Evolutionary conservation across 2,888 invertebrate species (phyloP).

Genomic region (Melinaea marsaeus): DNA sequence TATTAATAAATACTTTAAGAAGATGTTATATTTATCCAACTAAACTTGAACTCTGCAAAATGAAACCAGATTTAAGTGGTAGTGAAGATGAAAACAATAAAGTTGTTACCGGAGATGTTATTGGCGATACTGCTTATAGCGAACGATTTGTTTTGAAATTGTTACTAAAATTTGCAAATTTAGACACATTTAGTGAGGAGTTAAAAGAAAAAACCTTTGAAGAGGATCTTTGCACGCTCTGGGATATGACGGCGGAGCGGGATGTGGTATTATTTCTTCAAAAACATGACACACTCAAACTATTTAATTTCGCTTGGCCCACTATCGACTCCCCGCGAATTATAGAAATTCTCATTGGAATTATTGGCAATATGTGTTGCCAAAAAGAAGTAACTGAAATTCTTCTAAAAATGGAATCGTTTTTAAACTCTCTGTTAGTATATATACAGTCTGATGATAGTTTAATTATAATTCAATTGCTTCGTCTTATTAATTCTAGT

Average conservation of each 20-base stretch:
- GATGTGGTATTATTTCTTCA: conserved; percentile 85
- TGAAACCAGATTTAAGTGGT: conserved; percentile 47
- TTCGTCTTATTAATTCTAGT: conserved; percentile 81
- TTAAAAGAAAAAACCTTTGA: conserved; percentile 81
- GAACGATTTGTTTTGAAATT: conserved; percentile 85
- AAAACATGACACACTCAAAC: conserved; percentile 81
- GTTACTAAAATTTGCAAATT: conserved; percentile 79
- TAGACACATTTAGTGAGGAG: conserved; percentile 69
- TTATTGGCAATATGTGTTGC: conserved; percentile 90
- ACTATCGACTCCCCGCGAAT: conserved; percentile 80
- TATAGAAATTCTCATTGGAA: conserved; percentile 89
- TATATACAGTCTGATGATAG: conserved; percentile 82
- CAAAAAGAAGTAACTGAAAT: conserved; percentile 78
- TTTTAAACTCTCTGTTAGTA: conserved; percentile 76
- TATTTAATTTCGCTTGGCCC: conserved; percentile 78
- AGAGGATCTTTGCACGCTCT: conserved; percentile 85
- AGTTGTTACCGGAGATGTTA: conserved; percentile 83
- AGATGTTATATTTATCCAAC: too few species aligned
- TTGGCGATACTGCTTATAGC: conserved; percentile 89
- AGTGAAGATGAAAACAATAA: conserved; percentile 23
- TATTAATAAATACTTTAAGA: too few species aligned
- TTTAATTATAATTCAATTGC: conserved; percentile 83
- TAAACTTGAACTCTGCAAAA: conserved; percentile 14
- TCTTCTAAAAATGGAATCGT: conserved; percentile 76
- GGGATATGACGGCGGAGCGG: conserved; percentile 91